Evolutionary conservation across 2,113 vertebrate genomes (phyloP).

Genomic region (Mobula birostris): DNA sequence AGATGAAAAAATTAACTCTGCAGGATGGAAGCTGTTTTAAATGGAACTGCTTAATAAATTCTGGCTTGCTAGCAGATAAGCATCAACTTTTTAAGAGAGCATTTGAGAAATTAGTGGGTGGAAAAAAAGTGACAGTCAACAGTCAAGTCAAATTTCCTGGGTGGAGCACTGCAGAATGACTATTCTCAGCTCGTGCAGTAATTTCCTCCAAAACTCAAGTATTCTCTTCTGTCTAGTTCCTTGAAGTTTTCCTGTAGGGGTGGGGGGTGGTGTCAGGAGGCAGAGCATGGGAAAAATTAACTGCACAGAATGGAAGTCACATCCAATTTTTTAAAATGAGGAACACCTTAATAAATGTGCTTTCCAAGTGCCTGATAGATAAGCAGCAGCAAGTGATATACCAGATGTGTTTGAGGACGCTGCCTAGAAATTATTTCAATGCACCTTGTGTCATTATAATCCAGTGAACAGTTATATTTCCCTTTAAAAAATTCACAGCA

Average conservation of each 20-base stretch:
- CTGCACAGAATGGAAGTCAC: slow-evolving; percentile 1
- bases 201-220: not conserved
- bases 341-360: not conserved
- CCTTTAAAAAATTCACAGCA: not conserved
- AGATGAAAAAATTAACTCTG: not conserved
- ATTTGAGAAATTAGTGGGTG: no score
- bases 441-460: not conserved
- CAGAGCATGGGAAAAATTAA: not conserved
- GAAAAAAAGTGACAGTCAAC: not conserved
- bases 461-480: not conserved
- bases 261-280: no score
- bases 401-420: no score
- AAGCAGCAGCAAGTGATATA: not conserved
- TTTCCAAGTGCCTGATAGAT: not conserved
- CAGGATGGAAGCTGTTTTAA: not conserved
- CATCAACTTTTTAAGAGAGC: no score
- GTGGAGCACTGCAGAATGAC: not conserved
- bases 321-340: not conserved
- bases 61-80: not conserved
- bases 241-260: not conserved
- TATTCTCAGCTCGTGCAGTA: not conserved
- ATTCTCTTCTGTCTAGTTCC: not conserved
- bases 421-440: not conserved
- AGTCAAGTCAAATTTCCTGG: not conserved
- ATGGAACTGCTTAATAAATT: not conserved